Percentiles rank a stretch among this genome's conserved stretches.
Conservation (phyloP, 2,113 vertebrate species). For the Scomber colias region DNA sequence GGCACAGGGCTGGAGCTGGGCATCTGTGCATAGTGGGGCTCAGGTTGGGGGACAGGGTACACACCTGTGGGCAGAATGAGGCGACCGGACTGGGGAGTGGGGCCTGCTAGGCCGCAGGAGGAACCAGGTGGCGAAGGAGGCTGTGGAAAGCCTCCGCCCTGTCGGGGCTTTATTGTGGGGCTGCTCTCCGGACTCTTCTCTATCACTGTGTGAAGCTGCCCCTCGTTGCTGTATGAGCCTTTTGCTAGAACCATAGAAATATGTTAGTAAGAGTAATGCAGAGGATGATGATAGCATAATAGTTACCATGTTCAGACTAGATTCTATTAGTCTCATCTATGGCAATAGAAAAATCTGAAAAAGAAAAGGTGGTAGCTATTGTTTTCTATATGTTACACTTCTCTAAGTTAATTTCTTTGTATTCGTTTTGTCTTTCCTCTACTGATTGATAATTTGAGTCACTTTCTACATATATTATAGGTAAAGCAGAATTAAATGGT, state of each 20-base stretch:
- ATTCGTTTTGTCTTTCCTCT: too few species aligned
- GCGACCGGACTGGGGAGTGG: slow-evolving; percentile 82
- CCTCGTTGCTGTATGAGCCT: slow-evolving; percentile 84
- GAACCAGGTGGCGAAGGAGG: slow-evolving; percentile 60
- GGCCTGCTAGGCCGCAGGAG: slow-evolving; percentile 68
- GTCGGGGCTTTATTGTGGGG: slow-evolving; percentile 89
- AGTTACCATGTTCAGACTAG: too few species aligned
- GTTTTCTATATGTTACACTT: too few species aligned
- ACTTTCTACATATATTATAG: neutral
- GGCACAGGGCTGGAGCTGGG: slow-evolving; percentile 79
- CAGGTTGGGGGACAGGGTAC: slow-evolving; percentile 89
- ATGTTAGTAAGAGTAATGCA: neutral
- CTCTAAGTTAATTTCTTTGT: too few species aligned
- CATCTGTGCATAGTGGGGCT: slow-evolving; percentile 91
- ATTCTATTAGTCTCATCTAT: too few species aligned
- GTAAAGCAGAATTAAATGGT: neutral
- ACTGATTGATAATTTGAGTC: too few species aligned
- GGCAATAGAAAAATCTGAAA: too few species aligned
- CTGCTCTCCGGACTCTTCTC: slow-evolving; percentile 97
- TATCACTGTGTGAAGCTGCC: slow-evolving; percentile 91
- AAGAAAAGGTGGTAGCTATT: too few species aligned
- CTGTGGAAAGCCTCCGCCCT: slow-evolving; percentile 80
- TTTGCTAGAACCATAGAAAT: slow-evolving; percentile 68
- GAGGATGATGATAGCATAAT: neutral
- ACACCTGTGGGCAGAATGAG: slow-evolving; percentile 88